These are phyloP conservation scores for Poicephalus meyeri DNA, from an alignment of 2,113 vertebrate species.

Conservation along the genomic window DNA sequence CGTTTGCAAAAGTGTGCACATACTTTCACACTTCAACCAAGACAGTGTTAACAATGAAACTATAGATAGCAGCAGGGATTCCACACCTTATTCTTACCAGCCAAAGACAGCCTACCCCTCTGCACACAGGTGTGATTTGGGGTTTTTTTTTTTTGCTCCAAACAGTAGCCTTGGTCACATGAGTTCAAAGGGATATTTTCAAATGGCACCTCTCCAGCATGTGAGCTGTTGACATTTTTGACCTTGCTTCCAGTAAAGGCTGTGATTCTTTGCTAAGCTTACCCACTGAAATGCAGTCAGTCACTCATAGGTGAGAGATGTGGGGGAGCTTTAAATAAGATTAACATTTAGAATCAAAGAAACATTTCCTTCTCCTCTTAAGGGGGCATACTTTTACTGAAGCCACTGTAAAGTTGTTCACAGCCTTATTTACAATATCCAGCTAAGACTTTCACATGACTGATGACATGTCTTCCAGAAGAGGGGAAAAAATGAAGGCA, in stretches of 20 bases:
- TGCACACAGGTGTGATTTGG: constrained; percentile 76
- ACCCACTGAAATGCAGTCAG: constrained; percentile 5
- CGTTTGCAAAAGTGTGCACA: constrained; percentile 80
- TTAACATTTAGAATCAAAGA: constrained; percentile 49
- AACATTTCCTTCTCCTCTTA: not conserved
- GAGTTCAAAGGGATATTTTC: constrained; percentile 70
- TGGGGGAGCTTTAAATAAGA: constrained; percentile 24
- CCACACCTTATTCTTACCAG: constrained; percentile 76
- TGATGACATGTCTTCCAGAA: not conserved
- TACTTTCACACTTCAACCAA: constrained; percentile 82
- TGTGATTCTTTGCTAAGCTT: constrained; percentile 53
- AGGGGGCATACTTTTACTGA: not conserved
- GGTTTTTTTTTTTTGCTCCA: not conserved
- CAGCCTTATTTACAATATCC: not conserved
- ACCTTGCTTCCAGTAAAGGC: constrained; percentile 54
- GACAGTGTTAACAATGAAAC: constrained; percentile 83
- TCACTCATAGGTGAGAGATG: constrained; percentile 20
- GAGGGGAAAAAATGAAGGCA: not conserved
- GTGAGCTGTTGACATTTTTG: constrained; percentile 56
- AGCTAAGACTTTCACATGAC: not conserved
- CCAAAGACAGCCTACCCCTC: constrained; percentile 71
- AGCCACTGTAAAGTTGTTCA: not conserved
- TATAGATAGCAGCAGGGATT: constrained; percentile 84
- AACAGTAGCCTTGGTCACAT: constrained; percentile 62
- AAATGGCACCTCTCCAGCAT: constrained; percentile 44